These are phyloP conservation scores for Pachliopta kotzebuea DNA, from an alignment of 2,888 invertebrate genomes.

Conservation along the genomic window DNA sequence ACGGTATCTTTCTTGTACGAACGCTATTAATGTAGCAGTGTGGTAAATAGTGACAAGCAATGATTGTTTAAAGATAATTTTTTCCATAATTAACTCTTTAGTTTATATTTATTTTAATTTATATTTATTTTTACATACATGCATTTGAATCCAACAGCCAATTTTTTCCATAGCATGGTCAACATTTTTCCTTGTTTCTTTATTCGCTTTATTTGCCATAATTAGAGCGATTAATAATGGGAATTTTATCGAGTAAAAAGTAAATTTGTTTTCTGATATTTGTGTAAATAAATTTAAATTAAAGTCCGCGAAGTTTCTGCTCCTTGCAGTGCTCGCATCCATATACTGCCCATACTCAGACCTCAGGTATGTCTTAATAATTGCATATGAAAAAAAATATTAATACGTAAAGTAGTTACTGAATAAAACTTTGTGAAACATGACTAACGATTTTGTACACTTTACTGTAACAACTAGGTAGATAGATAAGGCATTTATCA, in stretches of 20 bases:
- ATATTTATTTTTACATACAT: slow-evolving; percentile 14
- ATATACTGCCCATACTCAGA: slow-evolving; percentile 26
- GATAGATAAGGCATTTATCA: no score
- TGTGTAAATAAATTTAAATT: slow-evolving; percentile 6
- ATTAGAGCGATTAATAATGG: slow-evolving; percentile 15
- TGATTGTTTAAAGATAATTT: no score
- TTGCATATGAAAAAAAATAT: background rate
- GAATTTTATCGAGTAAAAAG: slow-evolving; percentile 20
- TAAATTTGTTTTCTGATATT: slow-evolving; percentile 25
- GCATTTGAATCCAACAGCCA: slow-evolving; percentile 26
- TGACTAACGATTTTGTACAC: background rate
- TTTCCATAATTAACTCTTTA: no score
- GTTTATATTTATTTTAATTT: no score
- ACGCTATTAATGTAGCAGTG: no score
- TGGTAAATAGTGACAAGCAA: no score
- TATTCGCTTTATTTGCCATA: slow-evolving; percentile 18
- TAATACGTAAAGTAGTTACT: background rate
- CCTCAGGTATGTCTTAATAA: slow-evolving; percentile 15
- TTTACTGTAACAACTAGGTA: no score
- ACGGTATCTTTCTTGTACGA: no score
- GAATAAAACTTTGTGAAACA: background rate
- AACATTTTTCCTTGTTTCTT: slow-evolving; percentile 4
- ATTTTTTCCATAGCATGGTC: slow-evolving; percentile 18
- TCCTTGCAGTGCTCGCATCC: slow-evolving; percentile 17
- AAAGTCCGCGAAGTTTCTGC: slow-evolving; percentile 10